A percentile compares a stretch with the other conserved stretches of the same genome.
These are phyloP conservation scores for Mesitornis unicolor DNA, from an alignment of 2,113 vertebrate species.

Conservation along the genomic window DNA sequence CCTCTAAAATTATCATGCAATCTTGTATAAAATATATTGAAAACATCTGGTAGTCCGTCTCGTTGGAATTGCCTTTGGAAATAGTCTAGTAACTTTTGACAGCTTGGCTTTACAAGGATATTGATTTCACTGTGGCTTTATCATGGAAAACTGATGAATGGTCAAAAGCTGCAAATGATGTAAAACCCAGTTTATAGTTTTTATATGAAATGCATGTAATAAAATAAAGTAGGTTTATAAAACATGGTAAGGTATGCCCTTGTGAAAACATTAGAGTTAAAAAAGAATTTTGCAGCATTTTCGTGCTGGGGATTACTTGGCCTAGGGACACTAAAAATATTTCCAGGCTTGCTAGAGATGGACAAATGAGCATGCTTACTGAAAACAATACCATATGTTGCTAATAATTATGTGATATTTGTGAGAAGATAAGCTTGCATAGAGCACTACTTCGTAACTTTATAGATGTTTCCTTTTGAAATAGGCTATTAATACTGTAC, in stretches of 20 bases:
- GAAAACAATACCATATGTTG: not conserved
- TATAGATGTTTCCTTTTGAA: not conserved
- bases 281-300: not conserved
- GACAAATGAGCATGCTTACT: not conserved
- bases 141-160: conserved; percentile 60
- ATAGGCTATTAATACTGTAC: not conserved
- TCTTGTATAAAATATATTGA: conserved; percentile 58
- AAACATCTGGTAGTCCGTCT: conserved; percentile 55
- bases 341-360: not conserved
- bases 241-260: conserved; percentile 21
- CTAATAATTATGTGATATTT: not conserved
- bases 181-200: conserved; percentile 38
- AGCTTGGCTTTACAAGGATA: conserved; percentile 56
- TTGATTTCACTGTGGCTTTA: conserved; percentile 53
- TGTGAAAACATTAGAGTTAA: not conserved
- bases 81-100: conserved; percentile 64
- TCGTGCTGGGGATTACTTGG: not conserved
- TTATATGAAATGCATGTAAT: conserved; percentile 49
- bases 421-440: not conserved
- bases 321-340: not conserved
- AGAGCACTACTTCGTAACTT: not conserved
- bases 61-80: conserved; percentile 64
- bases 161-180: conserved; percentile 42
- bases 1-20: conserved; percentile 53
- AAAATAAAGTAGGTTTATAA: conserved; percentile 57